Base-by-base conservation (phyloP, 2,888 invertebrate genomes). In the Agrotis exclamationis region DNA sequence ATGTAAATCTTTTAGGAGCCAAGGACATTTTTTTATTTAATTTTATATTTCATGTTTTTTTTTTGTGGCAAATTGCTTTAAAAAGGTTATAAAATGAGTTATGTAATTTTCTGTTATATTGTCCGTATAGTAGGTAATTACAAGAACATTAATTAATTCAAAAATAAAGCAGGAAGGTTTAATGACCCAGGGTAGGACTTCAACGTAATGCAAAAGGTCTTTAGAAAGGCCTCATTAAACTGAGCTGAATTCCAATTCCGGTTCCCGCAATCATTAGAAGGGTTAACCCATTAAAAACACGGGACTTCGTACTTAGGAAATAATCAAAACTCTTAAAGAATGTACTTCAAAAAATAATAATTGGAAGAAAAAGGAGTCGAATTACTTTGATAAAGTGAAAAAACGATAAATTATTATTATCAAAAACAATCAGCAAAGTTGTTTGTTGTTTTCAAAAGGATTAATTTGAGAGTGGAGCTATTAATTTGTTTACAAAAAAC, bases 281-380 rank as follows among this genome's bases (percentile, higher is more conserved):
- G 62, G 65, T 67, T 65, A 54, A 76, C 71, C 88, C 85, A 82
- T 90, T 90, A 90, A 87, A 87, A 86, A 79, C 82, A 39, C 72
- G 74, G 79, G 74, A 85, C 85, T 80, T 58, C 62, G 63, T 63
- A 58, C 70, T 71, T 33, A 54, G 44, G 48, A 44, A 75, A 70
- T 73, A 59, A 70, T 22, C 44, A 56, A 47, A 71, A 63, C 51
- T 71, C 58, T 47, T 56, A 53, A 68, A 58, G 56, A 75, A 67
- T 68, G 1, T 7, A 28, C 39, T 39, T 11, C 47, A 53, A 60
- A 13, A 53, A 60, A 13, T 47, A 33, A n/a, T 39, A 56, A 48
- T 64, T 51, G 20, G 24, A 71, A 28, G 20, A 53, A 39, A 39
- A 39, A 47, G 5, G 13, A 51, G 4, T 60, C 0, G 9, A 67